Conservation (phyloP, 92 coral and sea anemone species). For the Epizoanthus ramosus region DNA sequence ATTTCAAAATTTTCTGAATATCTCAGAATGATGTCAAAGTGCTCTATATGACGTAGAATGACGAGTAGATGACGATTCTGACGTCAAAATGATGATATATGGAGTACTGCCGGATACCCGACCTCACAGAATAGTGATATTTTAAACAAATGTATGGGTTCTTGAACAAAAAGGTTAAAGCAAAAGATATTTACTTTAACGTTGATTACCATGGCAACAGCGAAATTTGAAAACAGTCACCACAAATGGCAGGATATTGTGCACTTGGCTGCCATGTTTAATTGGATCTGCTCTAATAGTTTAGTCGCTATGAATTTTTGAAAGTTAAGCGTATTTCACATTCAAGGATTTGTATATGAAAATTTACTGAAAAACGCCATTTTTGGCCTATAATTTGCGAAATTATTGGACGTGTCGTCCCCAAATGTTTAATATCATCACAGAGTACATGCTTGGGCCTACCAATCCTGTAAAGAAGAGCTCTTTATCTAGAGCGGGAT, state of each 20-base stretch:
- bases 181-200: too few species aligned
- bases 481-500: background rate
- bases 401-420: background rate
- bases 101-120: too few species aligned
- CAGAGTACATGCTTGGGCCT: conserved; percentile 5
- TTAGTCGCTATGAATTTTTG: too few species aligned
- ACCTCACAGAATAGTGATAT: too few species aligned
- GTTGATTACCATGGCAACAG: conserved; percentile 22
- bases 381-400: background rate
- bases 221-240: background rate
- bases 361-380: background rate
- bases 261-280: background rate
- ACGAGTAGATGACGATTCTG: too few species aligned
- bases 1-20: too few species aligned
- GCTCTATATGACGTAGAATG: too few species aligned
- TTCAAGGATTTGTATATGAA: background rate
- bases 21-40: too few species aligned
- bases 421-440: background rate
- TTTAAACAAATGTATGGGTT: too few species aligned
- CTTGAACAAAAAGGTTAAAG: too few species aligned
- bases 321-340: too few species aligned
- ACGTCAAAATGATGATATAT: too few species aligned
- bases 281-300: background rate
- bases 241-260: background rate
- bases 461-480: background rate